phyloP scores from a whole-genome alignment of 2,888 invertebrate genomes.

The Drosophila atroscutellata region DNA sequence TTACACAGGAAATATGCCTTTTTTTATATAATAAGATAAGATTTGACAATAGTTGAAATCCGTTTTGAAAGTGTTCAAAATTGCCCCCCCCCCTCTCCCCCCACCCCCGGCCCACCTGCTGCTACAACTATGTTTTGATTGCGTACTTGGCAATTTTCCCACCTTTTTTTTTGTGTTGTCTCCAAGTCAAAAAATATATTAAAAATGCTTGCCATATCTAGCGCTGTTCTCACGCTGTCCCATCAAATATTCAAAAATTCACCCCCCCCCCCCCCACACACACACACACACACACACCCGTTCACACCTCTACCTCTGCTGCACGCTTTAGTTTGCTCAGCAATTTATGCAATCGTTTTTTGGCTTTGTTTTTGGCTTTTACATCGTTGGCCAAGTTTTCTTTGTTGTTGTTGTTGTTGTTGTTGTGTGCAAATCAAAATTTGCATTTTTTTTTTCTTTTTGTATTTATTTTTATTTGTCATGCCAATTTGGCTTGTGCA shows the following conservation, averaged over 20 bases:
- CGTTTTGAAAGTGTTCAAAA: conserved; percentile 23
- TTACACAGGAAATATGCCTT: conserved; percentile 37
- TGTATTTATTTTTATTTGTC: conserved; percentile 46
- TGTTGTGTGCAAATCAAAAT: conserved; percentile 47
- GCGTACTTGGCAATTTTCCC: conserved; percentile 46
- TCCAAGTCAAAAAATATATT: background rate
- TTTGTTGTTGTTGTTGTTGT: too few species aligned
- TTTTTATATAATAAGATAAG: conserved; percentile 23
- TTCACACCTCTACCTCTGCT: background rate
- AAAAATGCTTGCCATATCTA: conserved; percentile 35
- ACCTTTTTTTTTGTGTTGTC: conserved; percentile 6
- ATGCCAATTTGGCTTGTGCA: conserved; percentile 69
- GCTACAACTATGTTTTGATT: background rate
- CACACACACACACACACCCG: too few species aligned
- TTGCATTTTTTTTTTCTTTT: conserved; percentile 26
- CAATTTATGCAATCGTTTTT: conserved; percentile 72
- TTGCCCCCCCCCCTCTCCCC: background rate
- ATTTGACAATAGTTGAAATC: conserved; percentile 29
- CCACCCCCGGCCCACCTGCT: background rate
- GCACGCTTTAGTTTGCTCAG: conserved; percentile 11
- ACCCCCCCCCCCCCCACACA: too few species aligned
- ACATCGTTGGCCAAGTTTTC: conserved; percentile 10
- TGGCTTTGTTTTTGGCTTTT: conserved; percentile 7
- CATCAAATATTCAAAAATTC: conserved; percentile 65
- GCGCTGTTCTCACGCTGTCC: conserved; percentile 66